These are phyloP conservation scores for Alviniconcha marisindica DNA, from an alignment of 1,140 invertebrate genomes.

Conservation along the genomic window DNA sequence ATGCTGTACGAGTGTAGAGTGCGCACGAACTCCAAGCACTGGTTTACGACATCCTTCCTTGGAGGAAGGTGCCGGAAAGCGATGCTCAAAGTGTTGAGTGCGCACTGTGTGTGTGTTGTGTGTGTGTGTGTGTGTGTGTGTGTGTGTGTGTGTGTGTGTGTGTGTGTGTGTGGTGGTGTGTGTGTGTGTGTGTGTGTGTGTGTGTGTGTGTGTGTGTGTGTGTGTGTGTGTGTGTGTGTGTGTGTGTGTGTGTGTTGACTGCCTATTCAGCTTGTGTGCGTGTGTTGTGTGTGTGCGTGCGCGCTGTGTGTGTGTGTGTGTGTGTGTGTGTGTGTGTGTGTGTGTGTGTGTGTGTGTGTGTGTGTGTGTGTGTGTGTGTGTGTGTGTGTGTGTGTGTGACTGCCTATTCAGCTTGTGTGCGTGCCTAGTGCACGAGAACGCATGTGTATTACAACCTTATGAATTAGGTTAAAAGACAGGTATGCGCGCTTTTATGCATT, in stretches of 20 bases:
- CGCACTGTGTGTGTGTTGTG: background rate
- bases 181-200: conserved; percentile 24
- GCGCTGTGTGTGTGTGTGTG: conserved; percentile 5
- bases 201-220: conserved; percentile 24
- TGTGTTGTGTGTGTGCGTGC: conserved; percentile 11
- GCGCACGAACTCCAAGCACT: too few species aligned
- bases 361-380: conserved; percentile 14
- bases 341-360: conserved; percentile 25
- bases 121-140: background rate
- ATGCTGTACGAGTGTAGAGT: too few species aligned
- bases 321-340: background rate
- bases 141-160: background rate
- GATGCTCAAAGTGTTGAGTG: too few species aligned
- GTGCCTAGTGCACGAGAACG: too few species aligned
- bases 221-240: conserved; percentile 22
- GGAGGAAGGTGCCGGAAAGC: too few species aligned
- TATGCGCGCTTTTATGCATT: too few species aligned
- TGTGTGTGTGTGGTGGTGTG: background rate
- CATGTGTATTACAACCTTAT: too few species aligned
- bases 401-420: background rate
- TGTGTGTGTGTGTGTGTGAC: conserved; percentile 19
- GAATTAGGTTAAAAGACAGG: too few species aligned
- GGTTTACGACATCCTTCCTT: too few species aligned
- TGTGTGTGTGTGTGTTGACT: background rate
- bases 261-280: background rate